Percentiles rank a stretch among this genome's conserved stretches.
Conservation (phyloP, 2,113 vertebrate species). For the Synodontis membranacea region DNA sequence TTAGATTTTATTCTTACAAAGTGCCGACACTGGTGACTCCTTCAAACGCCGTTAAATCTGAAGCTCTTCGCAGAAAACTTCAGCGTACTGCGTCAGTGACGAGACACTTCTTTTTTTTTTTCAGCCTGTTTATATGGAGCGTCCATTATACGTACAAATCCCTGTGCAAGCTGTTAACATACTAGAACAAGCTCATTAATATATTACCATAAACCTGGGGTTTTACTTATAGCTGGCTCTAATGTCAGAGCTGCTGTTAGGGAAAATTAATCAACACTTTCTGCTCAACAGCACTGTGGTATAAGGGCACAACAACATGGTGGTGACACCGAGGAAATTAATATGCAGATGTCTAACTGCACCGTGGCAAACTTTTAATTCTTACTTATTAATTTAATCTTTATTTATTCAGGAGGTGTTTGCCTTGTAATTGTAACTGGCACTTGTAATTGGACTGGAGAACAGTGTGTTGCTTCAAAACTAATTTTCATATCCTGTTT, state of each 20-base stretch:
- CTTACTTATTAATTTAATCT: slow-evolving; percentile 41
- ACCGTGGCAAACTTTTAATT: slow-evolving; percentile 35
- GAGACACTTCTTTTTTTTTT: background rate
- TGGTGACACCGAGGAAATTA: slow-evolving; percentile 19
- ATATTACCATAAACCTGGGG: background rate
- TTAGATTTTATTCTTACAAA: background rate
- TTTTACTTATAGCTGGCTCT: background rate
- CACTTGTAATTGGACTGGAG: slow-evolving; percentile 43
- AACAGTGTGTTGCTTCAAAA: slow-evolving; percentile 43
- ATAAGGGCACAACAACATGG: background rate
- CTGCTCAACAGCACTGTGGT: background rate
- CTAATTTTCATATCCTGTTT: slow-evolving; percentile 46
- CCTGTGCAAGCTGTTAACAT: background rate
- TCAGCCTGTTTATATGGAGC: background rate
- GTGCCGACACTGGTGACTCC: background rate
- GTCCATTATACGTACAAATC: background rate
- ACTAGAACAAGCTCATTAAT: background rate
- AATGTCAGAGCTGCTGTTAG: background rate
- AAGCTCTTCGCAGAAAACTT: background rate
- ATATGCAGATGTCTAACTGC: slow-evolving; percentile 19
- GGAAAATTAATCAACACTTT: background rate
- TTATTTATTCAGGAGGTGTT: slow-evolving; percentile 40
- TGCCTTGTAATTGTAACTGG: slow-evolving; percentile 47
- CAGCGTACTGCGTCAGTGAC: background rate
- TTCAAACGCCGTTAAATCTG: background rate